These are phyloP conservation scores for Itoplectis maculator DNA, from an alignment of 2,888 invertebrate species.

Conservation along the genomic window DNA sequence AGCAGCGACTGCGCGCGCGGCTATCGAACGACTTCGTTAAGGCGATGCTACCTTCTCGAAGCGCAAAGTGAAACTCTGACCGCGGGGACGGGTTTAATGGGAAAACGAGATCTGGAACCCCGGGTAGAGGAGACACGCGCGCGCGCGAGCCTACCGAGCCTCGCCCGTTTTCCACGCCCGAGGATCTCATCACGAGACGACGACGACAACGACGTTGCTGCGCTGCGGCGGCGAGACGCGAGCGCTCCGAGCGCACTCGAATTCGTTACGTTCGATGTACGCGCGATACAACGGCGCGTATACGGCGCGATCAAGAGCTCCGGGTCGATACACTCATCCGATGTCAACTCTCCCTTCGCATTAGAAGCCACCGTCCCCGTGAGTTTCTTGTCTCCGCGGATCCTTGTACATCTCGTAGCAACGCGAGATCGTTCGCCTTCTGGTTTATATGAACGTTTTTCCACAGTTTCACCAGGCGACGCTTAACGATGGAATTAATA, in stretches of 20 bases:
- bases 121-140: conserved; percentile 1
- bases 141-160: conserved; percentile 20
- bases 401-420: conserved; percentile 17
- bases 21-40: conserved; percentile 60
- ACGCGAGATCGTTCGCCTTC: conserved; percentile 41
- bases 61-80: conserved; percentile 63
- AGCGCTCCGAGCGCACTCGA: conserved; percentile 45
- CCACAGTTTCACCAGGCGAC: conserved; percentile 4
- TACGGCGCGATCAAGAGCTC: conserved; percentile 53
- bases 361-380: conserved; percentile 35
- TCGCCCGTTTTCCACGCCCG: conserved; percentile 68
- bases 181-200: conserved; percentile 53
- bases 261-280: conserved; percentile 64
- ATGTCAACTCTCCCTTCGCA: conserved; percentile 60
- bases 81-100: conserved; percentile 59
- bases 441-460: conserved; percentile 55
- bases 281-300: conserved; percentile 38
- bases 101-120: conserved; percentile 64
- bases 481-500: conserved; percentile 2
- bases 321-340: conserved; percentile 65
- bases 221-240: conserved; percentile 7
- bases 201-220: not conserved
- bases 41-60: conserved; percentile 46
- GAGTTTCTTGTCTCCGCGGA: conserved; percentile 57
- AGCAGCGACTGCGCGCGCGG: not conserved